Evolutionary conservation across 2,113 vertebrate genomes (phyloP).

Genomic region (Amphilophus citrinellus): DNA sequence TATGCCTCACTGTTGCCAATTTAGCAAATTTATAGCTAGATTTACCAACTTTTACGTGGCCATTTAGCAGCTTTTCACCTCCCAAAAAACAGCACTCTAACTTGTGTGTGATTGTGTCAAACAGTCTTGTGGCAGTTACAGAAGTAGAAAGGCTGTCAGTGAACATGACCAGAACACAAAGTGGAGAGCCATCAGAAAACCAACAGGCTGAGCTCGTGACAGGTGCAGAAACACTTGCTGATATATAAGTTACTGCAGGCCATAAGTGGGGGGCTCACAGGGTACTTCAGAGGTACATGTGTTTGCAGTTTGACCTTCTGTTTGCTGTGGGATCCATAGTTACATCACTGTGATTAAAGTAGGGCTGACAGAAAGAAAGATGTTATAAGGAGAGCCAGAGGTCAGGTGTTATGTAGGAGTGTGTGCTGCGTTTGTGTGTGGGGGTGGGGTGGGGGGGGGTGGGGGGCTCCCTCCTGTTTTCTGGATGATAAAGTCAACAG

Average conservation of each 20-base stretch:
- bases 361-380: background rate
- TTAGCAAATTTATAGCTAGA: background rate
- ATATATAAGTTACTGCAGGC: no score
- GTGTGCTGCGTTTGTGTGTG: slow-evolving; percentile 27
- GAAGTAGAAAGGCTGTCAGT: background rate
- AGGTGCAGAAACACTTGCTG: background rate
- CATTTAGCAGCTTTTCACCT: background rate
- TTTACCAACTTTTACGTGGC: background rate
- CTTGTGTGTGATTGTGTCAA: background rate
- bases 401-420: slow-evolving; percentile 29
- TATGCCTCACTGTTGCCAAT: background rate
- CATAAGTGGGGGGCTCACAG: background rate
- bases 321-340: background rate
- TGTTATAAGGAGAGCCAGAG: background rate
- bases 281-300: background rate
- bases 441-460: slow-evolving; percentile 12
- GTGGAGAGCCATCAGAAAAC: background rate
- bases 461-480: slow-evolving; percentile 42
- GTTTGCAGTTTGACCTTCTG: background rate
- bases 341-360: background rate
- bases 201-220: background rate
- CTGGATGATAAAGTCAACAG: slow-evolving; percentile 68
- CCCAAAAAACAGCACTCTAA: background rate
- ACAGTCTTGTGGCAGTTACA: background rate
- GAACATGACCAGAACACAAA: background rate